These are phyloP conservation scores for Sander lucioperca DNA, from an alignment of 2,113 vertebrate genomes.

Conservation along the genomic window DNA sequence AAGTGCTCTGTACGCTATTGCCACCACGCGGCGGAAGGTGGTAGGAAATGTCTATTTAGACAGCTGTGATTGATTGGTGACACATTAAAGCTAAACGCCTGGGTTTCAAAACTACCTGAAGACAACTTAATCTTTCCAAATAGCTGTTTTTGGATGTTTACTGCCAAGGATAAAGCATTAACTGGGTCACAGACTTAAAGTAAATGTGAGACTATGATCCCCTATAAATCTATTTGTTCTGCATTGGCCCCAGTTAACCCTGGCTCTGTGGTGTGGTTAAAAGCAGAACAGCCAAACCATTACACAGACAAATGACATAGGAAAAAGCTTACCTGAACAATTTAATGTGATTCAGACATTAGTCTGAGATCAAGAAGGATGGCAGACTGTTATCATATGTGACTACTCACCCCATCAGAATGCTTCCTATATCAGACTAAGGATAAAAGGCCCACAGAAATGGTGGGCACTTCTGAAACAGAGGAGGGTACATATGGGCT, in stretches of 20 bases:
- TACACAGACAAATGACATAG: neutral
- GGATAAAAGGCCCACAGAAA: constrained; percentile 57
- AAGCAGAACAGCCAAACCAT: neutral
- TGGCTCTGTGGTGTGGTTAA: constrained; percentile 20
- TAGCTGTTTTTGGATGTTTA: constrained; percentile 10
- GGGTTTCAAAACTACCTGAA: constrained; percentile 48
- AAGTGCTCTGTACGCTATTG: constrained; percentile 75
- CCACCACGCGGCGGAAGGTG: constrained; percentile 74
- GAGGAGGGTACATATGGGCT: constrained; percentile 30
- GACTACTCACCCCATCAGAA: constrained; percentile 11
- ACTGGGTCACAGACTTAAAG: constrained; percentile 39
- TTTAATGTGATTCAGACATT: constrained; percentile 28
- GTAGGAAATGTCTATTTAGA: constrained; percentile 35
- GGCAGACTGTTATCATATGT: neutral
- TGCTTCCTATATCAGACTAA: constrained; percentile 27
- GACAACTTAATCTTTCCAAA: constrained; percentile 46
- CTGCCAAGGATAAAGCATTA: constrained; percentile 20
- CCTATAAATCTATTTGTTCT: constrained; percentile 37
- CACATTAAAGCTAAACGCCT: constrained; percentile 48
- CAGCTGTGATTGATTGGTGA: constrained; percentile 66
- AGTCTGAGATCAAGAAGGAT: constrained; percentile 30
- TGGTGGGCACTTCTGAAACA: constrained; percentile 35
- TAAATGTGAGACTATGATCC: neutral
- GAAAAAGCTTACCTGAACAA: constrained; percentile 13
- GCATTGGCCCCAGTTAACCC: constrained; percentile 24